Conservation (phyloP, 2,797 vertebrate genomes). For the Cossypha heuglini region DNA sequence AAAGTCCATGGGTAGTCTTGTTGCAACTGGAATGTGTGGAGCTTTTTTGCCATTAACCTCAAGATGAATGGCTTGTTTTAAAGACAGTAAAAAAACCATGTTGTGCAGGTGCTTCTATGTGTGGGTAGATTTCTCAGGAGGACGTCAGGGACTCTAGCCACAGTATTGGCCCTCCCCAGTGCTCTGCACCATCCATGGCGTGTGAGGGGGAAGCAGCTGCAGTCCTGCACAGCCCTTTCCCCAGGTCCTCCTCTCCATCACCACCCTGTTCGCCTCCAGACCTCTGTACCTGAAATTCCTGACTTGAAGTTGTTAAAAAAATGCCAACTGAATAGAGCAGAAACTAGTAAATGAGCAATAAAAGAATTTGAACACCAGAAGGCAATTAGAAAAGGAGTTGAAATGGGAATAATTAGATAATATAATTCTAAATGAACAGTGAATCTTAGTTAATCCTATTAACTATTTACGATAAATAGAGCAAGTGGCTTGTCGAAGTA, state of each 20-base stretch:
- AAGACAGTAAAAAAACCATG: constrained; percentile 33
- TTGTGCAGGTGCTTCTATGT: background rate
- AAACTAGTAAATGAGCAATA: constrained; percentile 4
- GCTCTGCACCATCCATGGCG: rapidly evolving
- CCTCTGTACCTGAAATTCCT: background rate
- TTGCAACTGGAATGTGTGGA: background rate
- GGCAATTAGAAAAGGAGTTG: constrained; percentile 12
- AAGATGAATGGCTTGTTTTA: constrained; percentile 20
- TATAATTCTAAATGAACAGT: background rate
- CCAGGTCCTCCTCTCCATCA: background rate
- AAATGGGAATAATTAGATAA: constrained; percentile 10
- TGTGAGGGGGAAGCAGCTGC: background rate
- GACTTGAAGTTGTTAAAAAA: constrained; percentile 6
- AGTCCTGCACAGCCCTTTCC: background rate
- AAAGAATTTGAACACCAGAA: constrained; percentile 2
- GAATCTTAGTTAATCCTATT: background rate
- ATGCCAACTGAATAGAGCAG: background rate
- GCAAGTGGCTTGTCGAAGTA: constrained; percentile 22
- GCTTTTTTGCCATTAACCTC: background rate
- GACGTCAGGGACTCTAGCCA: background rate
- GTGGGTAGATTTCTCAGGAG: constrained; percentile 9
- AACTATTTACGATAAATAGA: background rate
- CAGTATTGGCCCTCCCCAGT: rapidly evolving
- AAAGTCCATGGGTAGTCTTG: background rate
- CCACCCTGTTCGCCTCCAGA: background rate